phyloP scores from a whole-genome alignment of 2,888 invertebrate genomes.

The Andrena chrysosceles region DNA sequence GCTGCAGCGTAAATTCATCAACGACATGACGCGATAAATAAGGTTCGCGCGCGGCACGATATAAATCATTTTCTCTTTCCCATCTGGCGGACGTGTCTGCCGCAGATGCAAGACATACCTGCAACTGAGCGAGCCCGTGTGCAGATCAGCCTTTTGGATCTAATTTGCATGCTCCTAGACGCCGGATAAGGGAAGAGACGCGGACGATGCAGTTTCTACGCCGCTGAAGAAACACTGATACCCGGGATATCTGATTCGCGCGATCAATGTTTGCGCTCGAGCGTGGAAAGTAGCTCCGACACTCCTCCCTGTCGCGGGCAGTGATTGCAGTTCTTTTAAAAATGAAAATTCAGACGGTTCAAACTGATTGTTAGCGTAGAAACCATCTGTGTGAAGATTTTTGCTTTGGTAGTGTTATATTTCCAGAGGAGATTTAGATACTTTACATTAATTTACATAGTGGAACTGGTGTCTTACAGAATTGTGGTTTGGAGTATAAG shows the following conservation, averaged over 20 bases:
- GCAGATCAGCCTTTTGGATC: slow-evolving; percentile 45
- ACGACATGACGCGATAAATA: slow-evolving; percentile 37
- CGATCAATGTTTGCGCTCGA: no score
- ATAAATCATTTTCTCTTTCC: slow-evolving; percentile 51
- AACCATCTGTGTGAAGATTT: no score
- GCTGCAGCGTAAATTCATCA: slow-evolving; percentile 42
- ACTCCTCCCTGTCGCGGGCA: no score
- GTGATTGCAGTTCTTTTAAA: no score
- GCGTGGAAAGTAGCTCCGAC: no score
- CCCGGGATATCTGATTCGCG: slow-evolving; percentile 14
- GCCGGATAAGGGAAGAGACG: slow-evolving; percentile 27
- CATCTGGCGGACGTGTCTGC: slow-evolving; percentile 25
- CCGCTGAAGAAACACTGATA: slow-evolving; percentile 31
- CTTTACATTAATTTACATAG: no score
- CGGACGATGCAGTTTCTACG: slow-evolving; percentile 43
- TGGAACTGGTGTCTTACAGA: no score
- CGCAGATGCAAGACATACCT: slow-evolving; percentile 28
- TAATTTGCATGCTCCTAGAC: slow-evolving; percentile 55
- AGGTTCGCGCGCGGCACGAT: slow-evolving; percentile 28
- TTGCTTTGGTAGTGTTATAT: no score
- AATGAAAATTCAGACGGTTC: no score
- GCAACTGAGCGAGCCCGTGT: slow-evolving; percentile 25
- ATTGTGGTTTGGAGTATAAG: no score
- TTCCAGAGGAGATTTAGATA: no score
- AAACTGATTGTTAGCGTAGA: no score